Base-by-base conservation (phyloP, 2,797 vertebrate species). In the Sylvia borin region DNA sequence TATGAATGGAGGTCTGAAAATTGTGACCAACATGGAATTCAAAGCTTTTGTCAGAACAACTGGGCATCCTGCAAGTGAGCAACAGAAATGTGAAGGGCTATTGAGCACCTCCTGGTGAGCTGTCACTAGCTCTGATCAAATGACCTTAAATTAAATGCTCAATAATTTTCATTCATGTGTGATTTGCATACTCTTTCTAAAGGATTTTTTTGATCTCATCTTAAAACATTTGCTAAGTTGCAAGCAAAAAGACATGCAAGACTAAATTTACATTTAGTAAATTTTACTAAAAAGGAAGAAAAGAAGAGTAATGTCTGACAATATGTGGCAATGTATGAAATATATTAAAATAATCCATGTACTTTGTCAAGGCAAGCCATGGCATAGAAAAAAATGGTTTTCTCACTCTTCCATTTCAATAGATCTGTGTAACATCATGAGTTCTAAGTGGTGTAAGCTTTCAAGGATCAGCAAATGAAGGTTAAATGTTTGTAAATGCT, bases 1-100 rank as follows among this genome's bases (percentile, higher is more conserved):
- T 85, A 94, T 68, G 70, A 97, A 96, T 66, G 71, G 51, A 92
- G 73, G 58, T 68, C 89, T 74, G 32, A 94, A 95, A 97, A 96
- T 94, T 81, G 16, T 83, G 65, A 96, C 90, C 88, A 83, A 84
- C 36, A n/a, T 68, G 32, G 47, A 96, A 96, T 82, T 93, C 94
- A 79, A 96, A 27, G 42, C 71, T 81, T 88, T 67, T 94, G 34
- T 19, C 15, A 36, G 68, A 95, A 89, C 50, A 80, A 73, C 32
- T 51, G 58, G 48, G 32, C 16, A n/a, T 42, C 10, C 20, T 27
- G 26, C 53, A 85, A 13, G 19, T 45, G 17, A 85, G 7, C 13
- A 54, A 64, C 16, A 48, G 34, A 72, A 5, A 71, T 40, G 11
- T 20, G 16, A 88, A 73, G 31, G 5, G 5, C 42, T 64, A 34